These are phyloP conservation scores for Magallana ariakensis DNA, from an alignment of 1,140 invertebrate genomes.

Conservation along the genomic window DNA sequence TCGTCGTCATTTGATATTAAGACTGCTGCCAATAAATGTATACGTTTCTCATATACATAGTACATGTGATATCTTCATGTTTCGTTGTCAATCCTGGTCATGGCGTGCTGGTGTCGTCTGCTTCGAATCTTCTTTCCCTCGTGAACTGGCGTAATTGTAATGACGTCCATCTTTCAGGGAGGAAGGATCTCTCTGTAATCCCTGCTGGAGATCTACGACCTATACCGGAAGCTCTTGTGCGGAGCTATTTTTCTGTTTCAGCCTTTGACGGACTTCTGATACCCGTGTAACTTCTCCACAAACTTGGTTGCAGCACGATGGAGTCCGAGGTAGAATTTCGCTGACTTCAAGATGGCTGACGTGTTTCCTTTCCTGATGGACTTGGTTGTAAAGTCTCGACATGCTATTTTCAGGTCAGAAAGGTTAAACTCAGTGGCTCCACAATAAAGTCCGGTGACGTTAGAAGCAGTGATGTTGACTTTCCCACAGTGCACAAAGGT, in stretches of 20 bases:
- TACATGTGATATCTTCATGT: no score
- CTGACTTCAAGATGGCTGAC: not conserved
- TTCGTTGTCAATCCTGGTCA: not conserved
- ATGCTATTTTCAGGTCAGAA: slow-evolving; percentile 46
- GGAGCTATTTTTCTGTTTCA: not conserved
- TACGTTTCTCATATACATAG: no score
- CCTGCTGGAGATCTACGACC: not conserved
- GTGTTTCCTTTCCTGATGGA: slow-evolving; percentile 3
- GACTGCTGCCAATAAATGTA: no score
- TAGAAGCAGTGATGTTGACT: slow-evolving; percentile 43
- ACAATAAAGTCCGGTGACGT: slow-evolving; percentile 45
- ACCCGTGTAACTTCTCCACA: not conserved
- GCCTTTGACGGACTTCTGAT: not conserved
- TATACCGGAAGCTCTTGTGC: not conserved
- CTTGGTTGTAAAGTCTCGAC: slow-evolving; percentile 45
- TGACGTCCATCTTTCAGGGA: no score
- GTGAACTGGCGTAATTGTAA: no score
- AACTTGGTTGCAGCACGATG: not conserved
- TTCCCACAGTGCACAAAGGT: slow-evolving; percentile 55
- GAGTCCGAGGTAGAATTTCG: not conserved
- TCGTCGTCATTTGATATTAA: no score
- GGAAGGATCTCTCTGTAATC: no score
- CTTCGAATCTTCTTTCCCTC: not conserved
- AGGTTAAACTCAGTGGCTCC: slow-evolving; percentile 52
- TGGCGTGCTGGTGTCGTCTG: not conserved